Percentiles rank a stretch among this genome's conserved stretches.
Evolutionary conservation across 2,113 vertebrate genomes (phyloP).

Genomic region (Cyanoramphus novaezelandiae): DNA sequence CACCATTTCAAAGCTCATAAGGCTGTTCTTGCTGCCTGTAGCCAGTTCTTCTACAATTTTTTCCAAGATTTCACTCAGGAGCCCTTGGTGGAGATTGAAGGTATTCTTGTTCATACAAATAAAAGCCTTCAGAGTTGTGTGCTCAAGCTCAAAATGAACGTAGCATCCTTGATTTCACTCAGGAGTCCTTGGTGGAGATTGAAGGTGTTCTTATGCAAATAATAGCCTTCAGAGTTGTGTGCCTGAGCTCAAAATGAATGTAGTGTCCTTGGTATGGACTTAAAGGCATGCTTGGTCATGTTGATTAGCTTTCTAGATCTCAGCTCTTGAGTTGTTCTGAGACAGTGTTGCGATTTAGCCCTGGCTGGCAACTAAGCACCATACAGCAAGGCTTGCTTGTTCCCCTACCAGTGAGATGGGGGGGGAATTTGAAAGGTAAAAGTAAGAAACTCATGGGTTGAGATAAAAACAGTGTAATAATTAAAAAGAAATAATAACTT

Average conservation of each 20-base stretch:
- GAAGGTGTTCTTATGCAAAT: too few species aligned
- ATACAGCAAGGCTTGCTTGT: background rate
- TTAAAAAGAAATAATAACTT: background rate
- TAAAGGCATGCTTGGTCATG: background rate
- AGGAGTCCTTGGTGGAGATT: too few species aligned
- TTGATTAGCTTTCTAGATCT: background rate
- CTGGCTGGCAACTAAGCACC: background rate
- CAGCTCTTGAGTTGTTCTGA: background rate
- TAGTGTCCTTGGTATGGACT: background rate
- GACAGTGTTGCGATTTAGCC: background rate
- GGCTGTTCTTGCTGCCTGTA: slow-evolving; percentile 96
- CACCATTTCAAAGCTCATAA: slow-evolving; percentile 98
- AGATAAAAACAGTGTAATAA: background rate
- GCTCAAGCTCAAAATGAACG: background rate
- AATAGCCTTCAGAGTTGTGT: too few species aligned
- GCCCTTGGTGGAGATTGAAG: slow-evolving; percentile 97
- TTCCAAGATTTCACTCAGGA: slow-evolving; percentile 98
- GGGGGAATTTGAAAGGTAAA: background rate
- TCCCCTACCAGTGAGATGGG: background rate
- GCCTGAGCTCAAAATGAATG: too few species aligned
- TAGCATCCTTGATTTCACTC: background rate
- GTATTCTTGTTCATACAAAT: slow-evolving; percentile 64
- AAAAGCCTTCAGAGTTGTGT: slow-evolving; percentile 24
- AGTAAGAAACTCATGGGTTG: background rate
- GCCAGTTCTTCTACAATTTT: slow-evolving; percentile 97